Conservation (phyloP, 2,113 vertebrate species). For the Meleagris gallopavo region DNA sequence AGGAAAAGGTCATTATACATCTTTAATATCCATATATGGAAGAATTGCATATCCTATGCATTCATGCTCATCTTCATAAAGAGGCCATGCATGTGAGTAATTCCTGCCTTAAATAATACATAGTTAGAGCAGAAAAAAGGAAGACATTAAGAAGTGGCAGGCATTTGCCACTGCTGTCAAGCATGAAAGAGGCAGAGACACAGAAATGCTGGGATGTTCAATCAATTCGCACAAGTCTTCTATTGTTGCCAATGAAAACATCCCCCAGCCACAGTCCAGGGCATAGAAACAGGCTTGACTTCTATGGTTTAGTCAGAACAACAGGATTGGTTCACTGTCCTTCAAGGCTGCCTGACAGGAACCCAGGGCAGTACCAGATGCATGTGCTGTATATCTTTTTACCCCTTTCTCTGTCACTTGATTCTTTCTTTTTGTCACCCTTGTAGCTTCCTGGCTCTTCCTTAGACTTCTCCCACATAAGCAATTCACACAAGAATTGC, state of each 20-base stretch:
- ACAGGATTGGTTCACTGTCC: background rate
- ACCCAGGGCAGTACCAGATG: no score
- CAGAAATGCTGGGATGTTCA: accelerated
- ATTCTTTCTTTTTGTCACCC: background rate
- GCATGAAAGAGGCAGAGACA: background rate
- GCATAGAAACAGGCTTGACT: no score
- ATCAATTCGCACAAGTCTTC: background rate
- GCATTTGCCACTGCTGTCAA: background rate
- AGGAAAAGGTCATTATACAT: background rate
- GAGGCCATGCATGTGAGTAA: background rate
- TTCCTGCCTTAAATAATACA: background rate
- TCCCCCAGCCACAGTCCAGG: background rate
- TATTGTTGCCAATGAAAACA: background rate
- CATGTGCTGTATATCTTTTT: background rate
- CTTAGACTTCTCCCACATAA: background rate
- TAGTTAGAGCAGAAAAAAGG: background rate
- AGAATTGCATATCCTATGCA: background rate
- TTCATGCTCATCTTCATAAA: background rate
- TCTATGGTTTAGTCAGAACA: background rate
- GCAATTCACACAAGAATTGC: background rate
- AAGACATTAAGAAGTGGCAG: accelerated
- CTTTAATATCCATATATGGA: background rate
- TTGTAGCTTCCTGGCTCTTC: background rate
- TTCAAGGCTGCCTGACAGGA: background rate
- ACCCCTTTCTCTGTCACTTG: background rate